phyloP scores from a whole-genome alignment of 2,797 vertebrate genomes.

The Coracias cyanogaster region DNA sequence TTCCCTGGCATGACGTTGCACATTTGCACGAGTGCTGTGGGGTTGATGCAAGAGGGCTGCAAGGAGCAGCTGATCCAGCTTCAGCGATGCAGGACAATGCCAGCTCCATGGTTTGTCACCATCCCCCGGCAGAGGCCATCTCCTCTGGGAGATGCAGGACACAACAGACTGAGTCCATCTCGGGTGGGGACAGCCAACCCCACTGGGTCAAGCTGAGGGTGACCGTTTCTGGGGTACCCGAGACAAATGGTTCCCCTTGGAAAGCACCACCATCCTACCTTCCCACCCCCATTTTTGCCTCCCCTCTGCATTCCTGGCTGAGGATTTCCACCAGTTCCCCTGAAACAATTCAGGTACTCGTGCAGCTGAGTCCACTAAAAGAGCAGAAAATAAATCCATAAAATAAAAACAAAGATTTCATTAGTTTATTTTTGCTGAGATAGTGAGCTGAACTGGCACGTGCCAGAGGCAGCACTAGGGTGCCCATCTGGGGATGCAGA shows the following conservation, averaged over 20 bases:
- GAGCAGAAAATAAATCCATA: not conserved
- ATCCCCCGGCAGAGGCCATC: not conserved
- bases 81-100: not conserved
- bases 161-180: fast-evolving
- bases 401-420: fast-evolving
- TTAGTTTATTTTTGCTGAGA: not conserved
- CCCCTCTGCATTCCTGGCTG: not conserved
- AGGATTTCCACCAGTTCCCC: not conserved
- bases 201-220: not conserved
- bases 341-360: not conserved
- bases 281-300: not conserved
- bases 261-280: not conserved
- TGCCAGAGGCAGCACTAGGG: not conserved
- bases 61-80: not conserved
- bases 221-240: fast-evolving
- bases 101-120: fast-evolving
- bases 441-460: fast-evolving
- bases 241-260: not conserved
- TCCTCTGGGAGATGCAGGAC: not conserved
- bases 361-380: not conserved
- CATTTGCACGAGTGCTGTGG: fast-evolving
- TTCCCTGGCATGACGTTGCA: fast-evolving
- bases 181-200: fast-evolving
- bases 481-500: fast-evolving
- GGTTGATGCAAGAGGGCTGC: not conserved